Percentiles rank a stretch among this genome's conserved stretches.
Conservation (phyloP, 2,888 invertebrate genomes). For the Schrankia costaestrigalis region DNA sequence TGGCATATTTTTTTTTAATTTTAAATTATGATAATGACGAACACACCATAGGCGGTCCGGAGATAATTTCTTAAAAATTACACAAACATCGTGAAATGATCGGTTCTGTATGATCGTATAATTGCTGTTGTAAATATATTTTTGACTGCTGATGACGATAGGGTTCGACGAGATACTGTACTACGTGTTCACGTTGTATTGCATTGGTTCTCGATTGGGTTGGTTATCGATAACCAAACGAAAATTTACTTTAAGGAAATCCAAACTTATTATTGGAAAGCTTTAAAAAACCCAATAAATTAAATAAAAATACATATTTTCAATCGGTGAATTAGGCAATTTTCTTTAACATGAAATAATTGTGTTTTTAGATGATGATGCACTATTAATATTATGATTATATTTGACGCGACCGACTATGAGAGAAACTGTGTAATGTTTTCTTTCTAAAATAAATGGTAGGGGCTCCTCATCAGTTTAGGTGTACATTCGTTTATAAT, state of each 20-base stretch:
- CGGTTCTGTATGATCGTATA: constrained; percentile 50
- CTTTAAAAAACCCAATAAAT: too few species aligned
- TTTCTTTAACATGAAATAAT: too few species aligned
- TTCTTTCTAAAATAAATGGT: constrained; percentile 21
- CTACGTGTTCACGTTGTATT: constrained; percentile 7
- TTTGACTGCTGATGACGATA: constrained; percentile 10
- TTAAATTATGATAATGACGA: constrained; percentile 69
- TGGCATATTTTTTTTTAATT: constrained; percentile 51
- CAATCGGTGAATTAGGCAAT: too few species aligned
- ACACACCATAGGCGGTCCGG: constrained; percentile 54
- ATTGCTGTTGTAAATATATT: constrained; percentile 55
- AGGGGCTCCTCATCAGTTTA: constrained; percentile 13
- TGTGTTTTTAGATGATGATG: too few species aligned
- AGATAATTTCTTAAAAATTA: constrained; percentile 63
- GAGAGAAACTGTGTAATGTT: too few species aligned
- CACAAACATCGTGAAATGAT: constrained; percentile 57
- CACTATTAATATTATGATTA: too few species aligned
- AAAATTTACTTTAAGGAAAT: too few species aligned
- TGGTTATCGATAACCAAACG: too few species aligned
- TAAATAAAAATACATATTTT: too few species aligned
- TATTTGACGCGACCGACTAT: too few species aligned
- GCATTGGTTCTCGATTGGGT: not conserved
- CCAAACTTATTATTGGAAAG: too few species aligned
- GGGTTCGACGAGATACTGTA: constrained; percentile 6
- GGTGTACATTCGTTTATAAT: constrained; percentile 14